Percentiles rank a stretch among this genome's conserved stretches.
These are phyloP conservation scores for Parapristionchus giblindavisi DNA, from an alignment of 2,888 invertebrate genomes.

Conservation along the genomic window DNA sequence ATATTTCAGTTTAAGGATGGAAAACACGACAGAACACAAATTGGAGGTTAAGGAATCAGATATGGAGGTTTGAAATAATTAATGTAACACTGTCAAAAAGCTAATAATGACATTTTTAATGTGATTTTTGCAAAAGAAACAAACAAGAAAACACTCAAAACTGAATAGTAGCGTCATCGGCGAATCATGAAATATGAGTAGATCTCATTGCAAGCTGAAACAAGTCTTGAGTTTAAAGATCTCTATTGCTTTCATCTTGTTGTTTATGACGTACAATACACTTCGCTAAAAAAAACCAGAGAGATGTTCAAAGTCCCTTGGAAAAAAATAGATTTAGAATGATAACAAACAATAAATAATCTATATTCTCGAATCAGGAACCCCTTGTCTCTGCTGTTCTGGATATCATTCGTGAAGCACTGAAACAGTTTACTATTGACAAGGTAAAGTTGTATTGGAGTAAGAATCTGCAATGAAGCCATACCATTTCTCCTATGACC, in stretches of 20 bases:
- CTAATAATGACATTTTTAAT: neutral
- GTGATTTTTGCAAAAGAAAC: neutral
- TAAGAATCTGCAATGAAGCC: too few species aligned
- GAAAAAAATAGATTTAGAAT: neutral
- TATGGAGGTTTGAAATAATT: constrained; percentile 26
- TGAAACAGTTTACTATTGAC: constrained; percentile 37
- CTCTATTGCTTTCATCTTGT: too few species aligned
- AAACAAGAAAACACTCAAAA: too few species aligned
- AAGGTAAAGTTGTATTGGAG: too few species aligned
- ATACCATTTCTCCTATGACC: too few species aligned
- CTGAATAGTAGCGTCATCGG: too few species aligned
- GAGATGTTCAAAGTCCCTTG: neutral
- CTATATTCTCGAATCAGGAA: constrained; percentile 26
- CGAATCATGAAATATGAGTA: too few species aligned
- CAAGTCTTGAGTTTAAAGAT: too few species aligned
- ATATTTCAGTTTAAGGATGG: neutral
- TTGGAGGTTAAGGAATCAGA: constrained; percentile 38
- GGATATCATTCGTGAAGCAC: constrained; percentile 31
- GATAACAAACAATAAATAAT: neutral
- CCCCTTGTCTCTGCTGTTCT: constrained; percentile 29
- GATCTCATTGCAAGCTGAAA: too few species aligned
- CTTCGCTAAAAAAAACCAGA: too few species aligned
- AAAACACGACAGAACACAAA: constrained; percentile 27
- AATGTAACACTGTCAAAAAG: neutral
- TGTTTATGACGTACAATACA: too few species aligned